These are phyloP conservation scores for Temnothorax ravouxi DNA, from an alignment of 2,888 invertebrate species.

Conservation along the genomic window DNA sequence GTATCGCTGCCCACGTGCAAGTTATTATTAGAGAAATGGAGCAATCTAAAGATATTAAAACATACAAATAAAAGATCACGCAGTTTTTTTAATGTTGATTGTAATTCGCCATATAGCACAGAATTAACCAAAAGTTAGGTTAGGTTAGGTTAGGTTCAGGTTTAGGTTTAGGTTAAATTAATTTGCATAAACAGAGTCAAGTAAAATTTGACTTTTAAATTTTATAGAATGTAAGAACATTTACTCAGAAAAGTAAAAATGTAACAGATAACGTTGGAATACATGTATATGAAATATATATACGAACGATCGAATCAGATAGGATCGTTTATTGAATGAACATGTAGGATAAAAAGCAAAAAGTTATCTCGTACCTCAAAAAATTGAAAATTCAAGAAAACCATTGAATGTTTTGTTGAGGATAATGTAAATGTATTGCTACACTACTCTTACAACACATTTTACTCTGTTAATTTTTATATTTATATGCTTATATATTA, in stretches of 20 bases:
- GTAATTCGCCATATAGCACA: background rate
- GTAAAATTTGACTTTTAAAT: background rate
- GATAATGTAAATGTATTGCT: slow-evolving; percentile 2
- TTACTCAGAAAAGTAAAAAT: too few species aligned
- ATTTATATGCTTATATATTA: background rate
- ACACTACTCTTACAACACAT: background rate
- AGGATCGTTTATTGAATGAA: background rate
- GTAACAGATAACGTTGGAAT: too few species aligned
- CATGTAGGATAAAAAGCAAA: too few species aligned
- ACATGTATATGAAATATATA: background rate
- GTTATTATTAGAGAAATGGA: background rate
- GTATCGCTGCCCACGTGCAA: background rate
- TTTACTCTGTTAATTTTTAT: background rate
- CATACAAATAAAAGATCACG: background rate
- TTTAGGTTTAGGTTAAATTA: too few species aligned
- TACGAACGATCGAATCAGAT: background rate
- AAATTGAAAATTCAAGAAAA: too few species aligned
- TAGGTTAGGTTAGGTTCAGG: background rate
- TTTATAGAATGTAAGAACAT: background rate
- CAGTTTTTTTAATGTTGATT: too few species aligned
- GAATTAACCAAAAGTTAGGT: background rate
- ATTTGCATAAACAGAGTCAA: too few species aligned
- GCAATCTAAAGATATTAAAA: background rate
- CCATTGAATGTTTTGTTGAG: background rate
- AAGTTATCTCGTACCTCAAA: too few species aligned